Conservation (phyloP, 2,113 vertebrate genomes). For the Varanus salvator region DNA sequence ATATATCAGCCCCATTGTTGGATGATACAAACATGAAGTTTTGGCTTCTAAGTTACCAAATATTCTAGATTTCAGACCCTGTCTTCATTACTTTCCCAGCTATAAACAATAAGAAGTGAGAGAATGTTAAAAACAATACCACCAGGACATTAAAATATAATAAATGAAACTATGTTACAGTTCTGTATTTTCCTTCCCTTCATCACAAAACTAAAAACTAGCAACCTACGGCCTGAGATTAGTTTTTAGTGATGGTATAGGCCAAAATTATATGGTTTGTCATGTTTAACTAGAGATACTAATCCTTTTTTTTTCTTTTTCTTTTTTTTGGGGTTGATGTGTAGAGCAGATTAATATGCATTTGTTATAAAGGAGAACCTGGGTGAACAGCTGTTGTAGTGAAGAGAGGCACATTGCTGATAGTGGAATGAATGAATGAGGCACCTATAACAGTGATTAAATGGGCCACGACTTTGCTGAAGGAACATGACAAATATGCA, state of each 20-base stretch:
- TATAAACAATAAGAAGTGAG: neutral
- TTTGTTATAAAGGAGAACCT: neutral
- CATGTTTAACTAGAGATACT: neutral
- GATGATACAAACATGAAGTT: neutral
- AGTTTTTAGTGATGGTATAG: neutral
- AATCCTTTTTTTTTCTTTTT: neutral
- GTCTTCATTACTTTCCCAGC: neutral
- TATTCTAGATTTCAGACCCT: slow-evolving; percentile 1
- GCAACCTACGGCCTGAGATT: neutral
- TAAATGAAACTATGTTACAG: neutral
- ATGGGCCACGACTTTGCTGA: neutral
- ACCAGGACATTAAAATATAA: neutral
- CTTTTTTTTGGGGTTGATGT: neutral
- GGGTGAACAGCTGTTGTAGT: neutral
- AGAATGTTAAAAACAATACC: neutral
- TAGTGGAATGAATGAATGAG: too few species aligned
- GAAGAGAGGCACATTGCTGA: neutral
- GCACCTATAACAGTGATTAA: neutral
- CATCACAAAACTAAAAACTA: neutral
- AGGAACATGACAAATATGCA: neutral
- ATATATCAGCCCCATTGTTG: neutral
- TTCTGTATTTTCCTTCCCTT: neutral
- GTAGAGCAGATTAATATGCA: neutral
- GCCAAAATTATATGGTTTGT: neutral
- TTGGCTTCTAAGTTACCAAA: neutral